Conservation (phyloP, 2,888 invertebrate species). For the Thymelicus acteon region DNA sequence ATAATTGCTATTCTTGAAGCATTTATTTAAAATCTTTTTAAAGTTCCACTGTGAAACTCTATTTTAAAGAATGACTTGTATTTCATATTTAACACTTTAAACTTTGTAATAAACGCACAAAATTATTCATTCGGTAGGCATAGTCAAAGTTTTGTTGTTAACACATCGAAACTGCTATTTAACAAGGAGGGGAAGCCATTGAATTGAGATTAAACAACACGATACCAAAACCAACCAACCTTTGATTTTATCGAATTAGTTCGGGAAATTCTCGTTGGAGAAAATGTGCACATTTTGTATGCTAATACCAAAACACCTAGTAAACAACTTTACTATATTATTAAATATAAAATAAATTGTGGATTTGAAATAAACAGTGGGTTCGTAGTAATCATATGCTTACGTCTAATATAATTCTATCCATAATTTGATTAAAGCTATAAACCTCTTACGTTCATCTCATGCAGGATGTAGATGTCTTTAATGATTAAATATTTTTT, state of each 20-base stretch:
- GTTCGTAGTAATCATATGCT: background rate
- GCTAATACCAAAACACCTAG: constrained; percentile 9
- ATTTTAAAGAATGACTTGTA: background rate
- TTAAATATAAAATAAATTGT: no score
- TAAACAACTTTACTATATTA: background rate
- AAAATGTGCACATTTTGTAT: constrained; percentile 34
- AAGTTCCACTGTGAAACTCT: background rate
- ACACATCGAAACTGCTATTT: constrained; percentile 78
- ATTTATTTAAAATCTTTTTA: no score
- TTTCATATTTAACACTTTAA: background rate
- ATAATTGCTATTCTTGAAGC: no score
- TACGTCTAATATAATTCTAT: background rate
- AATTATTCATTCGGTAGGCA: constrained; percentile 60
- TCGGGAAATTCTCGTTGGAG: constrained; percentile 52
- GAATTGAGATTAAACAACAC: constrained; percentile 79
- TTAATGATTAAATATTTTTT: no score
- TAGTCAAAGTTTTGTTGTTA: constrained; percentile 58
- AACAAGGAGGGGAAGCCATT: constrained; percentile 72
- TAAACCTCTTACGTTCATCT: no score
- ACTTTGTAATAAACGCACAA: constrained; percentile 17
- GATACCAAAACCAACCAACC: constrained; percentile 69
- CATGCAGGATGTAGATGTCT: no score
- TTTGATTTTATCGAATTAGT: constrained; percentile 78
- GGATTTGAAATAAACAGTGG: no score
- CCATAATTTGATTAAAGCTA: no score